Evolutionary conservation across 2,797 vertebrate species (phyloP).

Genomic region (Gallinago nigripennis): DNA sequence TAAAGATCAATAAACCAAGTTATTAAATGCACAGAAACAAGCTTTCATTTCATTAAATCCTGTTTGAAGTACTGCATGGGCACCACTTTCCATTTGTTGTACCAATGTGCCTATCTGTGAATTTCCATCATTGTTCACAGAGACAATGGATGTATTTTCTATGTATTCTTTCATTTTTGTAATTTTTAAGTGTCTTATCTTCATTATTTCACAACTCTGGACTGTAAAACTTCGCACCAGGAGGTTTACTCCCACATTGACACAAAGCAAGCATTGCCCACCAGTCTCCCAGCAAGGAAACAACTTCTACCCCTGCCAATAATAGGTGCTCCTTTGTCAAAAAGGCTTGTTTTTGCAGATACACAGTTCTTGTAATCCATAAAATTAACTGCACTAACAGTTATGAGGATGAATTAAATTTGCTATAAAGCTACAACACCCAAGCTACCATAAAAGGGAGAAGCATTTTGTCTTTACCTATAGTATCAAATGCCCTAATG

Average conservation of each 20-base stretch:
- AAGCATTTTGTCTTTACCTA: not conserved
- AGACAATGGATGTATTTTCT: not conserved
- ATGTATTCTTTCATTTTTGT: not conserved
- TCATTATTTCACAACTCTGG: not conserved
- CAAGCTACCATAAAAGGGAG: not conserved
- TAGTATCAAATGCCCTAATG: rapidly evolving
- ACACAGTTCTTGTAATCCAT: not conserved
- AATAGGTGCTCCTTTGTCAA: not conserved
- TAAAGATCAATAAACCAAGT: not conserved
- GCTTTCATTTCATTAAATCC: not conserved
- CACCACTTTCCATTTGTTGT: rapidly evolving
- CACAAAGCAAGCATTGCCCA: not conserved
- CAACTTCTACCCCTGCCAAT: not conserved
- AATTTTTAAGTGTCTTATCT: not conserved
- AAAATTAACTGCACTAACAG: not conserved
- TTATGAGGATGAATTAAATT: not conserved
- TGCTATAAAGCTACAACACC: not conserved
- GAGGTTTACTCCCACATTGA: not conserved
- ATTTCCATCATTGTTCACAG: not conserved
- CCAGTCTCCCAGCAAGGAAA: not conserved
- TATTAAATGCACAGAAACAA: not conserved
- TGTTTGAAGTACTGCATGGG: not conserved
- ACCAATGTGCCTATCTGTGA: not conserved
- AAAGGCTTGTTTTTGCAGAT: not conserved
- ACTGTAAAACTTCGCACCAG: not conserved